Evolutionary conservation across 1,140 invertebrate genomes (phyloP).

Genomic region (Macrosteles quadrilineatus): DNA sequence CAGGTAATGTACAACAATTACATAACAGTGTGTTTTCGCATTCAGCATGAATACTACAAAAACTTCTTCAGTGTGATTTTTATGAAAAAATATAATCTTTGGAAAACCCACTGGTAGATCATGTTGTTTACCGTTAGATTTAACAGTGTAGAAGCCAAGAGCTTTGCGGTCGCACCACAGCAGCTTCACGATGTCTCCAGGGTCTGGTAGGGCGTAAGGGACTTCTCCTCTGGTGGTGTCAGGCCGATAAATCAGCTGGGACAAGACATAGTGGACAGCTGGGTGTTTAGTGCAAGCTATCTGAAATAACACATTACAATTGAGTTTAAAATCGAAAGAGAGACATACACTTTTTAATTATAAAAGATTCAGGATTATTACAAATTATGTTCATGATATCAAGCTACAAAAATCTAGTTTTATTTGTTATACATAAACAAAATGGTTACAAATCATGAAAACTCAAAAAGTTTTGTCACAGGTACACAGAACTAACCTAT

Average conservation of each 20-base stretch:
- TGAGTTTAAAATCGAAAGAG: not conserved
- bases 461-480: too few relatives aligned
- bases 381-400: too few relatives aligned
- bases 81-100: not conserved
- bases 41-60: not conserved
- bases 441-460: too few relatives aligned
- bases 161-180: conserved; percentile 41
- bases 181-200: conserved; percentile 40
- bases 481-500: too few relatives aligned
- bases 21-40: not conserved
- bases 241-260: conserved; percentile 42
- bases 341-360: too few relatives aligned
- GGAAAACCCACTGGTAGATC: not conserved
- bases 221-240: conserved; percentile 36
- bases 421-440: too few relatives aligned
- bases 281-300: not conserved
- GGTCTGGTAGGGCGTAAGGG: conserved; percentile 41
- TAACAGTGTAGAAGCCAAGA: conserved; percentile 44
- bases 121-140: conserved; percentile 41
- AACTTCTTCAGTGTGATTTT: not conserved
- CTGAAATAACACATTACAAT: not conserved
- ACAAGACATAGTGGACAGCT: conserved; percentile 40
- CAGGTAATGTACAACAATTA: not conserved
- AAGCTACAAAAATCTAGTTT: too few relatives aligned
- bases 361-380: too few relatives aligned